Percentiles rank a stretch among this genome's conserved stretches.
Conservation (phyloP, 2,797 vertebrate genomes). For the Bradypodion pumilum region DNA sequence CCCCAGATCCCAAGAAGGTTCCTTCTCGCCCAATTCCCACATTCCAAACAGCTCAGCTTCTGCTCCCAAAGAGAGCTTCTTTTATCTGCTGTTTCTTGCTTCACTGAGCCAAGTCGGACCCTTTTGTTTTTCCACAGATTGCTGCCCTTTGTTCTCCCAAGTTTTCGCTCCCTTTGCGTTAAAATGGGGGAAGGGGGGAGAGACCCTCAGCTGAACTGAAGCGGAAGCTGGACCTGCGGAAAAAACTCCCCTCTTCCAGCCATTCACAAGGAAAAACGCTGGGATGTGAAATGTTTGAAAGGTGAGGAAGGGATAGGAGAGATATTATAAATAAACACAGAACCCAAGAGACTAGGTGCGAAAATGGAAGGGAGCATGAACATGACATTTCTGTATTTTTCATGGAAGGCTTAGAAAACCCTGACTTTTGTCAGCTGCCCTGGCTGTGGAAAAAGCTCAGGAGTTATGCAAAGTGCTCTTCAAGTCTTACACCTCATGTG, state of each 20-base stretch:
- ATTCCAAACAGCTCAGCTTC: slow-evolving; percentile 86
- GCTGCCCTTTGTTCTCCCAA: slow-evolving; percentile 87
- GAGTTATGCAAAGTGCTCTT: slow-evolving; percentile 7
- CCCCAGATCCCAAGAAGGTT: slow-evolving; percentile 77
- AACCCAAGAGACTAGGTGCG: not conserved
- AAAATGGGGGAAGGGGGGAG: slow-evolving; percentile 62
- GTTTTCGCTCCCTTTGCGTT: slow-evolving; percentile 73
- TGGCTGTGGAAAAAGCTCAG: not conserved
- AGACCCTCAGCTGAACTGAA: slow-evolving; percentile 72
- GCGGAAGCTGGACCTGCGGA: slow-evolving; percentile 65
- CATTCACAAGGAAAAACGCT: slow-evolving; percentile 16
- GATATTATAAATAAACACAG: slow-evolving; percentile 6
- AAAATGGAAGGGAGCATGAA: not conserved
- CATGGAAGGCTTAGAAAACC: not conserved
- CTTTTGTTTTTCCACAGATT: slow-evolving; percentile 96
- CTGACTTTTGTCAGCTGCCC: not conserved
- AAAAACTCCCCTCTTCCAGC: slow-evolving; percentile 7
- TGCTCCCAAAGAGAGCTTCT: slow-evolving; percentile 88
- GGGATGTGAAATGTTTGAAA: not conserved
- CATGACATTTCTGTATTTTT: slow-evolving; percentile 47
- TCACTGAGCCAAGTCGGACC: slow-evolving; percentile 87
- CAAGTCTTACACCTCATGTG: not conserved
- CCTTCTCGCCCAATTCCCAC: slow-evolving; percentile 83
- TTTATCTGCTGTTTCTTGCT: slow-evolving; percentile 92
- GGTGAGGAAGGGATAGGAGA: not conserved